These are phyloP conservation scores for Schizaphis graminum DNA, from an alignment of 2,888 invertebrate species.

Conservation along the genomic window DNA sequence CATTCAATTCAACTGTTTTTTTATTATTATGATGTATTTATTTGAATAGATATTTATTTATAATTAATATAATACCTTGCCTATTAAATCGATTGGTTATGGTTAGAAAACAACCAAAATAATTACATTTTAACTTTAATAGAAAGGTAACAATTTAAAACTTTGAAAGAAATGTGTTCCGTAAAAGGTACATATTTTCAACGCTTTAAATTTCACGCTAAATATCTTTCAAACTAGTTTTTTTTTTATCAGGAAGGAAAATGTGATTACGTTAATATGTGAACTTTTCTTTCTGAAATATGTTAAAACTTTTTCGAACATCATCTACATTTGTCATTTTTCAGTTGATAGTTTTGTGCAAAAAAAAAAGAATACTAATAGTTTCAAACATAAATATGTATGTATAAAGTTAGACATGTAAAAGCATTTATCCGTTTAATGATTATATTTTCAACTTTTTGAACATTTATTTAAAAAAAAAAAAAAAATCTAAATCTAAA, in stretches of 20 bases:
- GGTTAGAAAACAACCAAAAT: neutral
- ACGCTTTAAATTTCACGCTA: slow-evolving; percentile 26
- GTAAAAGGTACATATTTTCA: neutral
- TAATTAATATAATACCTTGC: neutral
- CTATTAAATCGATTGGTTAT: neutral
- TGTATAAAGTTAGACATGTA: slow-evolving; percentile 12
- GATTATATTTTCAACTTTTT: slow-evolving; percentile 28
- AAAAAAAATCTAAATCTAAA: neutral
- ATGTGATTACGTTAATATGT: slow-evolving; percentile 42
- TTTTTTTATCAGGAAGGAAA: neutral
- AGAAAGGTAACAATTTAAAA: neutral
- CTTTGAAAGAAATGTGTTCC: neutral
- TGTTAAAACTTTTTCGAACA: slow-evolving; percentile 41
- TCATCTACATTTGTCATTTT: slow-evolving; percentile 38
- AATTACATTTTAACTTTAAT: neutral
- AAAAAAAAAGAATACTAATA: slow-evolving; percentile 45
- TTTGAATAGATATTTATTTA: neutral
- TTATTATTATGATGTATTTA: neutral
- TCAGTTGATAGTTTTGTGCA: slow-evolving; percentile 2
- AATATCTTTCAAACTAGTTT: slow-evolving; percentile 16
- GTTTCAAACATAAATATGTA: slow-evolving; percentile 32
- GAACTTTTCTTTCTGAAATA: slow-evolving; percentile 42
- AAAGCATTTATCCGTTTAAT: slow-evolving; percentile 31
- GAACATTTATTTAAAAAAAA: neutral
- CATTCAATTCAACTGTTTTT: neutral